Base-by-base conservation (phyloP, 2,888 invertebrate genomes). In the Sinopyrophorus schimmeli region DNA sequence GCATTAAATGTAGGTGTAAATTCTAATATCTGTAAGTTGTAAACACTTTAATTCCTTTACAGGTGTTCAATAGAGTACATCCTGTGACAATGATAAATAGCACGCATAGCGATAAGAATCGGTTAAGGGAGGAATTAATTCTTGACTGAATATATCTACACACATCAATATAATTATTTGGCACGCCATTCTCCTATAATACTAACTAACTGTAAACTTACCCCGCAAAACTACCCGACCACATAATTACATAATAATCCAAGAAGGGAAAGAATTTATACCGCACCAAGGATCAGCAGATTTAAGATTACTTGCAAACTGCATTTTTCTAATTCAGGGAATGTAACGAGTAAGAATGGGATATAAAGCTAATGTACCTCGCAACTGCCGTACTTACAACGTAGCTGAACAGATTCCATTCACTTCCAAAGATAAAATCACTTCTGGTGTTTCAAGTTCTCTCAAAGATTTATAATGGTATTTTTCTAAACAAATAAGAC, bases 301-400 rank as follows among this genome's bases (percentile, higher is more conserved):
- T 39, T 39, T 27, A 20, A 39, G 27, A 26, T 39, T 39, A 39
- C 39, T 39, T 39, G 27, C 39, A 39, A 39, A 39, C 27, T 39
- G 39, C 39, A 39, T n/a, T 20, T 18, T 11, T 23, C 27, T 39
- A 27, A 39, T 18, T 39, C 26, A 16, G 11, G 18, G 11, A 27
- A 26, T 5, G 27, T 39, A 18, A 35, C 35, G 11, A 10, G 23
- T 14, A 23, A 21, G 23, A 35, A 23, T 23, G 23, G 35, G 15
- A 11, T 21, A 35, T 35, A 23, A 35, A 14, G 14, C 16, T 35
- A 35, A 35, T 35, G 12, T 23, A 35, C 3, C 35, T n/a, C 12
- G 3, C 12, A 15, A 23, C 9, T 21, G 35, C 21, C 35, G 35
- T 23, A 9, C n/a, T n/a, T n/a, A n/a, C 23, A 10, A 11, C 12